phyloP scores from a whole-genome alignment of 2,113 vertebrate species.

The Cyprinodon brontotheroides region DNA sequence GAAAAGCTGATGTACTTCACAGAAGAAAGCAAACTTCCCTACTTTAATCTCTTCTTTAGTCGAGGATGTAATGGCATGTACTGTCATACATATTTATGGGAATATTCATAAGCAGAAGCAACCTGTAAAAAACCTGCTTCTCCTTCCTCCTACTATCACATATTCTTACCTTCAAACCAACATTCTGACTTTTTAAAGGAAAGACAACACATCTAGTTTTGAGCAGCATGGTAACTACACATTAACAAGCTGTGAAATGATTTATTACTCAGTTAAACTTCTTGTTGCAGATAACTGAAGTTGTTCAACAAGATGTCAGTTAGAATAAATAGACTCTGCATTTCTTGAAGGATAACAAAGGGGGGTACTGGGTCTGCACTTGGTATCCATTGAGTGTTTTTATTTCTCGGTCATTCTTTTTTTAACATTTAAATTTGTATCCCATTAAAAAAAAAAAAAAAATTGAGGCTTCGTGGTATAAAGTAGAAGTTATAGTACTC shows the following conservation, averaged over 20 bases:
- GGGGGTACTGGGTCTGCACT: not conserved
- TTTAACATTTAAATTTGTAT: not conserved
- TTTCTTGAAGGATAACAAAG: not conserved
- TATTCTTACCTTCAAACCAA: not conserved
- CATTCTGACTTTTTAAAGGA: not conserved
- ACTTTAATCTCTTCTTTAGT: not conserved
- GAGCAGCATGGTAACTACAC: not conserved
- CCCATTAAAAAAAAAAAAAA: no score
- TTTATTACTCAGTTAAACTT: not conserved
- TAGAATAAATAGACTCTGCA: not conserved
- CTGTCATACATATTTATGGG: not conserved
- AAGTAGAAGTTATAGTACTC: no score
- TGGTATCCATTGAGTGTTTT: not conserved
- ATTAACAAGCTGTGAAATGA: not conserved
- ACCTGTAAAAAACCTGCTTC: not conserved
- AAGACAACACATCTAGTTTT: not conserved
- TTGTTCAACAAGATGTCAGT: not conserved
- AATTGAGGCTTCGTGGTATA: no score
- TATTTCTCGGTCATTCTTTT: not conserved
- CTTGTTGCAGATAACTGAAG: not conserved
- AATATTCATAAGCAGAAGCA: not conserved
- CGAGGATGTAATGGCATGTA: not conserved
- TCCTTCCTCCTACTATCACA: not conserved
- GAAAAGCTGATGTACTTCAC: slow-evolving; percentile 35
- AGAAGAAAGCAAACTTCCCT: slow-evolving; percentile 10